A percentile compares a stretch with the other conserved stretches of the same genome.
phyloP scores from a whole-genome alignment of 2,888 invertebrate genomes.

The Phytoseiulus persimilis region DNA sequence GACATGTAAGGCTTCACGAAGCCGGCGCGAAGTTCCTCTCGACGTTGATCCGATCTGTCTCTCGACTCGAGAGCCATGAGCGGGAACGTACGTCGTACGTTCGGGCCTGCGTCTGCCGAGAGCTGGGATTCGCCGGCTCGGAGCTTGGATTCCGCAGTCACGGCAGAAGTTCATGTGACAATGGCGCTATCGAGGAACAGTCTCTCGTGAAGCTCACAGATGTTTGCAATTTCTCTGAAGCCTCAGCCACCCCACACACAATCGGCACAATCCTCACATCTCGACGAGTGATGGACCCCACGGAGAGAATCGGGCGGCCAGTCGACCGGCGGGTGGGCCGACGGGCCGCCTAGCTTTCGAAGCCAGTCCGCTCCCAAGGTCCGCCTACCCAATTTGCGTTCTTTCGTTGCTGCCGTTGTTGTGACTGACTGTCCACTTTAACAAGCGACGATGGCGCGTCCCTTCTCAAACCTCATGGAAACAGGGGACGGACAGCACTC shows the following conservation, averaged over 20 bases:
- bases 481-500: neutral
- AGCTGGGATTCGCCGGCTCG: too few relatives aligned
- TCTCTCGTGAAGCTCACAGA: neutral
- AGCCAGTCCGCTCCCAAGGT: neutral
- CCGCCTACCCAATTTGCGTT: conserved; percentile 5
- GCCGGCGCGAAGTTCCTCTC: too few relatives aligned
- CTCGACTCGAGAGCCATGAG: too few relatives aligned
- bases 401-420: neutral
- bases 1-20: neutral
- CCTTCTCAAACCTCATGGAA: neutral
- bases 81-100: too few relatives aligned
- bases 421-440: neutral
- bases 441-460: neutral
- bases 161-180: too few relatives aligned
- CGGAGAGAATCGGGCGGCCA: neutral
- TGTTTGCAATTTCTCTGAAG: neutral
- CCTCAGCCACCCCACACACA: neutral
- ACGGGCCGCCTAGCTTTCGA: neutral
- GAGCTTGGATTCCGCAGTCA: too few relatives aligned
- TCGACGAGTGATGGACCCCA: neutral
- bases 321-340: neutral
- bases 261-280: neutral
- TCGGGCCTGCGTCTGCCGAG: too few relatives aligned
- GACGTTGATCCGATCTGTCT: too few relatives aligned
- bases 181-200: too few relatives aligned